A percentile compares a stretch with the other conserved stretches of the same genome.
phyloP scores from a whole-genome alignment of 2,888 invertebrate species.

The Chrysodeixis includens region DNA sequence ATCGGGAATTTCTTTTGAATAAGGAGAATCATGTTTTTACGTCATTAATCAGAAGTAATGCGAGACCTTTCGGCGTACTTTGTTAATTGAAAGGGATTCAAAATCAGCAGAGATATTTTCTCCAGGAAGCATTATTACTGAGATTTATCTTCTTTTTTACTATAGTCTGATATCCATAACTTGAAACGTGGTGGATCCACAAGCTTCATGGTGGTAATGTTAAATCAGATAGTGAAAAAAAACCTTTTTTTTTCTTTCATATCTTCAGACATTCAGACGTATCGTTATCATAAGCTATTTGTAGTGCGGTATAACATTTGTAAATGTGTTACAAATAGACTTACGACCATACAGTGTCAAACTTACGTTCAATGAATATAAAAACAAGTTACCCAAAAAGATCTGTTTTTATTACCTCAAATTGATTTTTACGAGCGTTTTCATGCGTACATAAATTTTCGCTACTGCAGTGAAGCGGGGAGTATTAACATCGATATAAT shows the following conservation, averaged over 20 bases:
- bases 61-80: constrained; percentile 31
- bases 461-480: constrained; percentile 57
- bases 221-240: not conserved
- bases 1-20: constrained; percentile 40
- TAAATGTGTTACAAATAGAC: not conserved
- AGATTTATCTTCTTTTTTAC: constrained; percentile 5
- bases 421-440: constrained; percentile 64
- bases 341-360: constrained; percentile 51
- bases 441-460: constrained; percentile 60
- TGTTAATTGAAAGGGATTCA: constrained; percentile 35
- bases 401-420: constrained; percentile 57
- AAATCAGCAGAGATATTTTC: constrained; percentile 4
- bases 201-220: not conserved
- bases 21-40: constrained; percentile 52
- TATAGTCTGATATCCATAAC: not conserved
- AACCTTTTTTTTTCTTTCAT: too few species aligned
- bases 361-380: constrained; percentile 51
- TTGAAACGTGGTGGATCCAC: not conserved
- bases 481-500: constrained; percentile 50
- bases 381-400: constrained; percentile 55
- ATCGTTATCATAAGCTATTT: too few species aligned
- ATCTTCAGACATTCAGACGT: too few species aligned
- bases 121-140: not conserved
- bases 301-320: too few species aligned
- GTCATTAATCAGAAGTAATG: constrained; percentile 56